Evolutionary conservation across 2,888 invertebrate genomes (phyloP).

Genomic region (Alentia gelatinosa): DNA sequence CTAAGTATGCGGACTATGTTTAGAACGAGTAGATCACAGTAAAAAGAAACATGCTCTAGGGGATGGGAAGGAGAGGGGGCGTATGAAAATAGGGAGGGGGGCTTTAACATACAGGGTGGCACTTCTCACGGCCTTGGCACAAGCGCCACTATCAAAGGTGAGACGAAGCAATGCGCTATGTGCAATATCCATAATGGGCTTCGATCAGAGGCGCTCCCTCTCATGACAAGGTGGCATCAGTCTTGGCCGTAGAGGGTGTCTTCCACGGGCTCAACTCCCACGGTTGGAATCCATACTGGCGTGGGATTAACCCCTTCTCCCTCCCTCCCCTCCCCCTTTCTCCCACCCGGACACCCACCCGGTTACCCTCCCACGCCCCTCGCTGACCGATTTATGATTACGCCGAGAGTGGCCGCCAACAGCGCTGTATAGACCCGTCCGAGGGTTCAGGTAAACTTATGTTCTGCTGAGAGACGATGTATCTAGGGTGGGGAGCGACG

Average conservation of each 20-base stretch:
- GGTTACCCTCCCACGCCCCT: neutral
- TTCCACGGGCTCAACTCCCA: neutral
- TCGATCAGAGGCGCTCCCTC: neutral
- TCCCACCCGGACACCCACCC: neutral
- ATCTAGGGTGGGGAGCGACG: neutral
- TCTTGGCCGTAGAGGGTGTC: neutral
- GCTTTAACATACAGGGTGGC: neutral
- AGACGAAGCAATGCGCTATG: neutral
- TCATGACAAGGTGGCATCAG: constrained; percentile 34
- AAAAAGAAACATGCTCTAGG: neutral
- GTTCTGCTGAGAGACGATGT: neutral
- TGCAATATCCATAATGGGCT: constrained; percentile 42
- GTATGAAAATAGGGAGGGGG: neutral
- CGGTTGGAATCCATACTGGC: neutral
- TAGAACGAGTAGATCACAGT: neutral
- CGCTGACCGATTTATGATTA: neutral
- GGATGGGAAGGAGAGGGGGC: neutral
- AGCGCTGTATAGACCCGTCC: too few relatives aligned
- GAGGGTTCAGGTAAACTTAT: too few relatives aligned
- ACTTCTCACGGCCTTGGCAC: neutral
- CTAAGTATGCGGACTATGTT: constrained; percentile 1
- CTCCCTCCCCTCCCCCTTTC: neutral
- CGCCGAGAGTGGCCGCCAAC: too few relatives aligned
- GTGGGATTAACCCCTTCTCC: neutral
- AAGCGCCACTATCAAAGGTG: neutral